phyloP scores from a whole-genome alignment of 2,797 vertebrate genomes.

The Kryptolebias ocellatus region DNA sequence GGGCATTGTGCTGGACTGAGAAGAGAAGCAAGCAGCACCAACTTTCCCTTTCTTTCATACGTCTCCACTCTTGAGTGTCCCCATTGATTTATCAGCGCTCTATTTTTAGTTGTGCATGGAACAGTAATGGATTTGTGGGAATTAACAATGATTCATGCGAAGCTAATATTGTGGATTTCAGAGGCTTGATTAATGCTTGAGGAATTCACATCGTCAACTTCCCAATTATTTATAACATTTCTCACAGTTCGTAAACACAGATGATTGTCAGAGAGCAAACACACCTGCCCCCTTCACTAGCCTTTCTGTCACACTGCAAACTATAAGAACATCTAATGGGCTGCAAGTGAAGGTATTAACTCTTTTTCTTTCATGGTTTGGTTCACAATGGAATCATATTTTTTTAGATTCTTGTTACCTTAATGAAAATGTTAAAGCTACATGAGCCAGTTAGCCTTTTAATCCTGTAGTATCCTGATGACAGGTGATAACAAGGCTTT shows the following conservation, averaged over 20 bases:
- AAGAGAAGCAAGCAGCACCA: slow-evolving; percentile 49
- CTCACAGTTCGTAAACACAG: slow-evolving; percentile 71
- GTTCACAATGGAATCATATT: slow-evolving; percentile 25
- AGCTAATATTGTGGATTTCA: slow-evolving; percentile 74
- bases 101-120: slow-evolving; percentile 77
- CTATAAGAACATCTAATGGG: slow-evolving; percentile 46
- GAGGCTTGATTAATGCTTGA: slow-evolving; percentile 71
- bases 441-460: slow-evolving; percentile 1
- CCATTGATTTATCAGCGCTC: slow-evolving; percentile 77
- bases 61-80: slow-evolving; percentile 67
- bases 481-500: slow-evolving; percentile 3
- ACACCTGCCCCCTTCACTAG: too few relatives aligned
- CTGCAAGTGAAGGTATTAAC: slow-evolving; percentile 44
- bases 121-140: slow-evolving; percentile 75
- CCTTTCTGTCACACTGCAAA: slow-evolving; percentile 19
- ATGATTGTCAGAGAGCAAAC: slow-evolving; percentile 51
- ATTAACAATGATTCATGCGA: slow-evolving; percentile 77
- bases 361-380: slow-evolving; percentile 39
- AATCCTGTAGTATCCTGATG: slow-evolving; percentile 7
- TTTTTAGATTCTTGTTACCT: slow-evolving; percentile 18
- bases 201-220: slow-evolving; percentile 59
- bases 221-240: slow-evolving; percentile 74
- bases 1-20: slow-evolving; percentile 45
- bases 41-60: slow-evolving; percentile 17
- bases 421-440: slow-evolving; percentile 20